Percentiles rank a stretch among this genome's conserved stretches.
phyloP scores from a whole-genome alignment of 2,888 invertebrate species.

The Deilephila porcellus region DNA sequence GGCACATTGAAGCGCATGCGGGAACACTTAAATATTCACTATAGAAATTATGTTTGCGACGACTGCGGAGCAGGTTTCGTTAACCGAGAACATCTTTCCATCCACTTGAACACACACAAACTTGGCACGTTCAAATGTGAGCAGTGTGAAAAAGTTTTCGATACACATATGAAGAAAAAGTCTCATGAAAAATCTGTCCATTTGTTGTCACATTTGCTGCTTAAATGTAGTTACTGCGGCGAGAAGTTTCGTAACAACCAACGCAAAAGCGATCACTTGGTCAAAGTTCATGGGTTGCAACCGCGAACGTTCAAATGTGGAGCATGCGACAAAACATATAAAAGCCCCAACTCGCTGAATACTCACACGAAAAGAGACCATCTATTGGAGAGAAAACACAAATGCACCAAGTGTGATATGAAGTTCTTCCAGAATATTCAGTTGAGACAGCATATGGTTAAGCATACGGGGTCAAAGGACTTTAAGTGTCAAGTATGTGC shows the following conservation, averaged over 20 bases:
- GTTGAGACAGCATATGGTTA: constrained; percentile 52
- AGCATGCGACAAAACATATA: constrained; percentile 54
- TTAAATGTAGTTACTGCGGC: constrained; percentile 60
- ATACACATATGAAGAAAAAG: constrained; percentile 68
- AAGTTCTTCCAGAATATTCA: constrained; percentile 47
- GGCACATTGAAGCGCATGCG: constrained; percentile 57
- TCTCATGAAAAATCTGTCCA: constrained; percentile 73
- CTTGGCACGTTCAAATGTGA: constrained; percentile 63
- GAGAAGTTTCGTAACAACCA: constrained; percentile 42
- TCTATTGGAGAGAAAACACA: constrained; percentile 53
- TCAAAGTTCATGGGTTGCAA: constrained; percentile 39
- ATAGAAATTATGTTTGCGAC: constrained; percentile 58
- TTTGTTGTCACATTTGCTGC: constrained; percentile 50
- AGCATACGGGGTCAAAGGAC: constrained; percentile 47
- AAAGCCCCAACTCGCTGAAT: constrained; percentile 42
- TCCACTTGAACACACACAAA: constrained; percentile 60
- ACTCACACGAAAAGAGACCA: constrained; percentile 58
- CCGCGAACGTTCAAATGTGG: constrained; percentile 42
- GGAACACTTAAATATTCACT: constrained; percentile 64
- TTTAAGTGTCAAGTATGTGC: constrained; percentile 50
- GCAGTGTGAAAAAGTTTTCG: constrained; percentile 72
- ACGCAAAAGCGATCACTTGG: constrained; percentile 45
- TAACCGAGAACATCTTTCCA: constrained; percentile 50
- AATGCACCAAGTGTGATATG: constrained; percentile 51
- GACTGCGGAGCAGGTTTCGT: constrained; percentile 60